phyloP scores from a whole-genome alignment of 2,888 invertebrate genomes.

The Eupithecia insigniata region DNA sequence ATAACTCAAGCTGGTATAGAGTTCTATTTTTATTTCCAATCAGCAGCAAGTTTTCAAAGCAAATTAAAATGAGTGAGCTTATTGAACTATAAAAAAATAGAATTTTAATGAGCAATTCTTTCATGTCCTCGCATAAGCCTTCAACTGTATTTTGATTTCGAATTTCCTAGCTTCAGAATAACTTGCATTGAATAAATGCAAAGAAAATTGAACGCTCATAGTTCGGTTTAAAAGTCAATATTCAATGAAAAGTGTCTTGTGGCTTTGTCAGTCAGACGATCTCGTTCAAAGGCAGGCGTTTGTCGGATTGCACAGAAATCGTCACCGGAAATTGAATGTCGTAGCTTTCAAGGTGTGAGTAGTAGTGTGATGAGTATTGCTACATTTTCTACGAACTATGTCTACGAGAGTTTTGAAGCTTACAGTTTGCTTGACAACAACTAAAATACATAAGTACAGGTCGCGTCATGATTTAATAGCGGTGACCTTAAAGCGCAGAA shows the following conservation, averaged over 20 bases:
- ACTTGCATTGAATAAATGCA: not conserved
- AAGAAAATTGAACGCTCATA: not conserved
- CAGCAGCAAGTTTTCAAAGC: not conserved
- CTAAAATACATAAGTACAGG: too few relatives aligned
- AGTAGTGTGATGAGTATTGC: not conserved
- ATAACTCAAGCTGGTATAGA: not conserved
- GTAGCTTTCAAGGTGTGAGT: not conserved
- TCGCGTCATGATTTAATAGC: too few relatives aligned
- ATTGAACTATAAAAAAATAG: not conserved
- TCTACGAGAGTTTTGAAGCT: not conserved
- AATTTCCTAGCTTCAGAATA: not conserved
- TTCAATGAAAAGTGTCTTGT: not conserved
- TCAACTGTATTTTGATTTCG: not conserved
- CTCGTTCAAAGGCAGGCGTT: not conserved
- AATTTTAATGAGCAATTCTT: slow-evolving; percentile 1
- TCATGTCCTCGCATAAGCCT: not conserved
- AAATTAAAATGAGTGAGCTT: not conserved
- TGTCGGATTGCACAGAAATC: slow-evolving; percentile 2
- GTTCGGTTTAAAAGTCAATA: not conserved
- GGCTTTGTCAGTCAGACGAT: not conserved
- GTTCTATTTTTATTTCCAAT: not conserved
- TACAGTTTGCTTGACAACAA: not conserved
- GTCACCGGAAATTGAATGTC: slow-evolving; percentile 12
- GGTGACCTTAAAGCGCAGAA: too few relatives aligned
- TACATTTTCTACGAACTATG: not conserved